A percentile compares a stretch with the other conserved stretches of the same genome.
These are phyloP conservation scores for Drosophila multiciliata DNA, from an alignment of 2,888 invertebrate species.

Conservation along the genomic window DNA sequence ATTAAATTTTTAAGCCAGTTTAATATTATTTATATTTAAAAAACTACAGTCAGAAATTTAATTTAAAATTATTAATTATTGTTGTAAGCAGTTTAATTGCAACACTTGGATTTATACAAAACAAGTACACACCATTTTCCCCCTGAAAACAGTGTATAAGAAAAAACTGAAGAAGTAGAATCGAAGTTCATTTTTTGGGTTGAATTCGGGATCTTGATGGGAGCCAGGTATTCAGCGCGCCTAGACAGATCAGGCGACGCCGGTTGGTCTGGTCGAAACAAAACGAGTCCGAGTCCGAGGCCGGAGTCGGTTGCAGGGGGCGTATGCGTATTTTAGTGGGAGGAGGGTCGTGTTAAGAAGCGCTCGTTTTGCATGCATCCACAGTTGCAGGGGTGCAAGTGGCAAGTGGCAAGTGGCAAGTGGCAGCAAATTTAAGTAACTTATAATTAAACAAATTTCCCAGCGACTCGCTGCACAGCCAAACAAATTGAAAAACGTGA, in stretches of 20 bases:
- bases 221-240: slow-evolving; percentile 11
- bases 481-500: slow-evolving; percentile 79
- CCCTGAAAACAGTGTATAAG: slow-evolving; percentile 1
- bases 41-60: background rate
- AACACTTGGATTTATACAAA: background rate
- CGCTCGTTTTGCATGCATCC: slow-evolving; percentile 47
- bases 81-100: background rate
- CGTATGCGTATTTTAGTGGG: slow-evolving; percentile 55
- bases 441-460: slow-evolving; percentile 63
- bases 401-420: slow-evolving; percentile 10
- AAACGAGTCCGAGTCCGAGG: background rate
- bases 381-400: background rate
- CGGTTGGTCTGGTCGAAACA: slow-evolving; percentile 42
- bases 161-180: background rate
- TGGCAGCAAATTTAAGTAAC: slow-evolving; percentile 26
- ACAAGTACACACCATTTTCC: background rate
- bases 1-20: background rate
- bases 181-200: slow-evolving; percentile 25
- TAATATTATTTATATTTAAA: background rate
- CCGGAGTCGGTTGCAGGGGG: slow-evolving; percentile 41
- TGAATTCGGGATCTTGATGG: slow-evolving; percentile 39
- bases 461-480: slow-evolving; percentile 28
- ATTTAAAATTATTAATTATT: background rate
- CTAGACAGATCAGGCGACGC: slow-evolving; percentile 35
- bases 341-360: slow-evolving; percentile 47